phyloP scores from a whole-genome alignment of 2,797 vertebrate species.

The Gallirallus australis region DNA sequence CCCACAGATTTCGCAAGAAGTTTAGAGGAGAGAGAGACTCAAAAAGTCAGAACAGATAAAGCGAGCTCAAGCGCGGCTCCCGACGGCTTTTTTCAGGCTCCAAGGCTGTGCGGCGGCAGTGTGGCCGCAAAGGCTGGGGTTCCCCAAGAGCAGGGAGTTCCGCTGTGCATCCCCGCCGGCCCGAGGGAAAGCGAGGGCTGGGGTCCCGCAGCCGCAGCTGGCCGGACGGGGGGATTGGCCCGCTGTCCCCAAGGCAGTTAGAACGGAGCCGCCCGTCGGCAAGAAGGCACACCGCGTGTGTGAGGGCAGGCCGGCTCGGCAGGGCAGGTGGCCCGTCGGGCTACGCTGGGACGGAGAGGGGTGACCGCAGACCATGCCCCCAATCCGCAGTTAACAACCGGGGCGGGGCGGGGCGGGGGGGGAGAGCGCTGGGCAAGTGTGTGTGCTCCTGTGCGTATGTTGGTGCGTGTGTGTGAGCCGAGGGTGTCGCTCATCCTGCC shows the following conservation, averaged over 20 bases:
- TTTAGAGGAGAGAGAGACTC: not conserved
- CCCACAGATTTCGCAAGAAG: not conserved
- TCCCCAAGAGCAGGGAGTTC: not conserved
- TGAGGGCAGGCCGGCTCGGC: not conserved
- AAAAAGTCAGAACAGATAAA: not conserved
- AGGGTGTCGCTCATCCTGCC: slow-evolving; percentile 11
- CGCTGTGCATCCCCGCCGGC: not conserved
- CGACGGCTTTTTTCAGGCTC: not conserved
- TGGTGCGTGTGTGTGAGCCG: not conserved
- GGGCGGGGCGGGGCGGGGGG: not conserved
- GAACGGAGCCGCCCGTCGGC: not conserved
- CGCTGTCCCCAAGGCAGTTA: not conserved
- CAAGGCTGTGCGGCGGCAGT: not conserved
- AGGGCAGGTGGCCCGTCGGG: not conserved
- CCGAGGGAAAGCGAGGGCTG: not conserved
- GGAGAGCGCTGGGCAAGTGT: not conserved
- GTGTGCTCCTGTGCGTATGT: not conserved
- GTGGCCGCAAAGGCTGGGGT: not conserved
- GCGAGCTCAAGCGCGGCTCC: not conserved
- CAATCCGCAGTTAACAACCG: not conserved
- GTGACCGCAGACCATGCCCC: not conserved
- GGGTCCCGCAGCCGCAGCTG: not conserved
- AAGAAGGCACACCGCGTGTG: not conserved
- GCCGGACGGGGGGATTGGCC: not conserved
- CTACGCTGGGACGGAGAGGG: not conserved